phyloP scores from a whole-genome alignment of 2,113 vertebrate species.

The Nanorana parkeri region DNA sequence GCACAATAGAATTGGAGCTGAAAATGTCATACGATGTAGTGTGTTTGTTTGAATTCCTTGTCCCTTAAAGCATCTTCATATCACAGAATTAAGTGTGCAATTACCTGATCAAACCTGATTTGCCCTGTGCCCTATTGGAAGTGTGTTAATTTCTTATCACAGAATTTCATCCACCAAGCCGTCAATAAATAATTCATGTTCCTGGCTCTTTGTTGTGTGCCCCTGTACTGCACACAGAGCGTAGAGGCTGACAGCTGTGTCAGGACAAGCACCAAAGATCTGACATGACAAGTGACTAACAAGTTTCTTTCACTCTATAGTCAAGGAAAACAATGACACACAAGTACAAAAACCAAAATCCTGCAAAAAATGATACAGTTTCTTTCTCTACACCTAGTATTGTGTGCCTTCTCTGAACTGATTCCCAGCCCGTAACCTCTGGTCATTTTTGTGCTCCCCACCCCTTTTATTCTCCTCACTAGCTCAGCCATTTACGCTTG shows the following conservation, averaged over 20 bases:
- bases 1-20: no score
- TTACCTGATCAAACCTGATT: constrained; percentile 10
- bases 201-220: constrained; percentile 78
- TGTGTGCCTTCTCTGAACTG: constrained; percentile 77
- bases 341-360: constrained; percentile 65
- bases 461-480: constrained; percentile 86
- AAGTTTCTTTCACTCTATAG: constrained; percentile 80
- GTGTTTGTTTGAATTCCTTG: not conserved
- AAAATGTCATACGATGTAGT: not conserved
- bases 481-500: constrained; percentile 91
- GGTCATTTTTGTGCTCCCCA: constrained; percentile 80
- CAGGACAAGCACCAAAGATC: constrained; percentile 82
- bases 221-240: constrained; percentile 76
- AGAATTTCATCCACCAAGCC: constrained; percentile 77
- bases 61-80: not conserved
- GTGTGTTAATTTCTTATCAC: constrained; percentile 83
- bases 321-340: constrained; percentile 75
- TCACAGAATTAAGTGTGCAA: not conserved
- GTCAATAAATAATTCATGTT: constrained; percentile 86
- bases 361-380: constrained; percentile 71
- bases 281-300: constrained; percentile 86
- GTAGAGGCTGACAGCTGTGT: constrained; percentile 83
- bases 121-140: constrained; percentile 74
- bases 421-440: constrained; percentile 78
- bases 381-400: constrained; percentile 78